phyloP scores from a whole-genome alignment of 2,113 vertebrate genomes.

The Epinephelus lanceolatus region DNA sequence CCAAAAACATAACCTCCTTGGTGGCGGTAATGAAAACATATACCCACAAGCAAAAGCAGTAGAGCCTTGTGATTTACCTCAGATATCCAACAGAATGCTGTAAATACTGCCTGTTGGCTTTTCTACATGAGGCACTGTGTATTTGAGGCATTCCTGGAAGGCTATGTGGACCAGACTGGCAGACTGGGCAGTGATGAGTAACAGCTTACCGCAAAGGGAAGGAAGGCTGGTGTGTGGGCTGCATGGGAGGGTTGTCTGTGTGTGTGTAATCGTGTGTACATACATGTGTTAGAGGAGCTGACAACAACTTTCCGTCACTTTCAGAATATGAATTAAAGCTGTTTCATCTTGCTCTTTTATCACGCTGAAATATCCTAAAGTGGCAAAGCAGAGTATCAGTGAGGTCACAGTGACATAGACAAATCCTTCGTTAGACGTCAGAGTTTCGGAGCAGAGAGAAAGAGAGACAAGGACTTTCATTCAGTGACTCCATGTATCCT shows the following conservation, averaged over 20 bases:
- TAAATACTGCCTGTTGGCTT: slow-evolving; percentile 42
- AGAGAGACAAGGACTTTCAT: slow-evolving; percentile 78
- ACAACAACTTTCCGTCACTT: slow-evolving; percentile 19
- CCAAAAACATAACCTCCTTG: too few relatives aligned
- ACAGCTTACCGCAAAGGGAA: slow-evolving; percentile 67
- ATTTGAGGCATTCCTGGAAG: slow-evolving; percentile 75
- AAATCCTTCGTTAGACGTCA: slow-evolving; percentile 67
- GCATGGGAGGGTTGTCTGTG: slow-evolving; percentile 28
- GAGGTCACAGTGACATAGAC: slow-evolving; percentile 73
- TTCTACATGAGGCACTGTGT: slow-evolving; percentile 54
- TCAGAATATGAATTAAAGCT: not conserved
- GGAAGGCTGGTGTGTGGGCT: slow-evolving; percentile 41
- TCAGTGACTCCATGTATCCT: slow-evolving; percentile 51
- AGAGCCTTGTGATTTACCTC: not conserved
- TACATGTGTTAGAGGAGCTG: slow-evolving; percentile 15
- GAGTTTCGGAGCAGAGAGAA: slow-evolving; percentile 67
- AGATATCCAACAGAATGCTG: slow-evolving; percentile 21
- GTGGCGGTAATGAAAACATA: not conserved
- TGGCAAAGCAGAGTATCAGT: slow-evolving; percentile 67
- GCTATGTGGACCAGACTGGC: slow-evolving; percentile 78
- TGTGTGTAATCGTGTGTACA: slow-evolving; percentile 28
- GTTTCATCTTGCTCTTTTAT: slow-evolving; percentile 18
- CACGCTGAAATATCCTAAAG: not conserved
- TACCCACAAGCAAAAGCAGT: not conserved
- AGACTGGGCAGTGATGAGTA: slow-evolving; percentile 73